Evolutionary conservation across 1,140 invertebrate genomes (phyloP), one percentile per base, ranked within the genome.

Genomic region (Cydia strobilella): DNA sequence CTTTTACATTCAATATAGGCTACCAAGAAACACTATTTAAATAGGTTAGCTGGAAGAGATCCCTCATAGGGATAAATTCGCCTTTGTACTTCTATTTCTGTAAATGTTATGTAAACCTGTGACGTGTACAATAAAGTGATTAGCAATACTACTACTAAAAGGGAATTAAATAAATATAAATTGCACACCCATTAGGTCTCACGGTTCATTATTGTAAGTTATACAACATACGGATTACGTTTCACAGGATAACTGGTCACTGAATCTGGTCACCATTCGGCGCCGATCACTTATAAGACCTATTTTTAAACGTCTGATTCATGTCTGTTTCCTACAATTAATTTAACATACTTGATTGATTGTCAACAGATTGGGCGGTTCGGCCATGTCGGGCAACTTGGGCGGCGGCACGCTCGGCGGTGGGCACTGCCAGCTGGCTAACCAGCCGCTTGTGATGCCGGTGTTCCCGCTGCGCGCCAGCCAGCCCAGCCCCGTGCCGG

Each of bases 371-470:
- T 83, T 93, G 84, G 91, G 90, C 73, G 87, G 89, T 20, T 87
- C 90, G 23, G 90, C 88, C 54, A 92, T 93, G 86, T 89, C 90
- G 54, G 87, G 90, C 71, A 88, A 90, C 27, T 87, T 92, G 84
- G 90, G 90, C 51, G 86, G 90, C 39, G 89, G 91, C 39, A 90
- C 88, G 2, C 85, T 91, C 20, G 89, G 90, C 75, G 84, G 87
- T 62, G 85, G 84, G 12, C 93, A 94, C 83, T 94, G 93, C 84
- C 94, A 94, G 82, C 90, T 94, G 69, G 94, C 94, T 74, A 94
- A 92, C 87, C 94, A 94, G 87, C 95, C 96, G 18, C 94, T 96
- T 83, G 96, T 96, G 65, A 96, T 97, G 95, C 96, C 96, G 54
- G 96, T 95, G 80, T 97, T 97, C 92, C 96, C 96, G 6, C 94